phyloP scores from a whole-genome alignment of 2,888 invertebrate species.

The Panzeria rudis region DNA sequence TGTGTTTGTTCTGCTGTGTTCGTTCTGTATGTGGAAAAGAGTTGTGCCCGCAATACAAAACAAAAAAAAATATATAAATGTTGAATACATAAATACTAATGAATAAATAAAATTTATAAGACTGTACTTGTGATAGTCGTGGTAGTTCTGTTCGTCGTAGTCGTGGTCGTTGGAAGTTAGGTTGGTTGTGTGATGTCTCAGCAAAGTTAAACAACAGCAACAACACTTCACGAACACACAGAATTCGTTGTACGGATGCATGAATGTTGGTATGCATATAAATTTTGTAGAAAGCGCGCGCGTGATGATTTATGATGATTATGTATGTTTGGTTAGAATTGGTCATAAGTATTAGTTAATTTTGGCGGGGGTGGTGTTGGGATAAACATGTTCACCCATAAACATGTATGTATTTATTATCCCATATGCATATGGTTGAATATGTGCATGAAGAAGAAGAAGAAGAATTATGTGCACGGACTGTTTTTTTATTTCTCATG shows the following conservation, averaged over 20 bases:
- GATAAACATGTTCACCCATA: not conserved
- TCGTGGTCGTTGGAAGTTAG: slow-evolving; percentile 60
- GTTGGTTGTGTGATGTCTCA: slow-evolving; percentile 71
- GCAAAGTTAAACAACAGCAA: slow-evolving; percentile 53
- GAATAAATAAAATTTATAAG: slow-evolving; percentile 68
- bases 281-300: slow-evolving; percentile 70
- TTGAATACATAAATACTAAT: slow-evolving; percentile 55
- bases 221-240: slow-evolving; percentile 55
- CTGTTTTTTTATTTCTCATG: slow-evolving; percentile 31
- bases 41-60: slow-evolving; percentile 70
- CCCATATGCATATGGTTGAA: slow-evolving; percentile 1
- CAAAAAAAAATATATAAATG: slow-evolving; percentile 48
- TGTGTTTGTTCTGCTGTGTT: slow-evolving; percentile 58
- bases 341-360: slow-evolving; percentile 15
- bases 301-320: slow-evolving; percentile 70
- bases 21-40: slow-evolving; percentile 43
- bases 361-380: not conserved
- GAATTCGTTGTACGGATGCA: slow-evolving; percentile 29
- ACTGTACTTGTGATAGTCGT: slow-evolving; percentile 73
- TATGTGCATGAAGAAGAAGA: slow-evolving; percentile 25
- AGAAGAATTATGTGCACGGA: slow-evolving; percentile 12
- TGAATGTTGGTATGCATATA: slow-evolving; percentile 37
- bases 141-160: slow-evolving; percentile 68
- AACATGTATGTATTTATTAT: not conserved
- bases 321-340: slow-evolving; percentile 55